These are phyloP conservation scores for Rhinichthys klamathensis DNA, from an alignment of 2,113 vertebrate species.

Conservation along the genomic window DNA sequence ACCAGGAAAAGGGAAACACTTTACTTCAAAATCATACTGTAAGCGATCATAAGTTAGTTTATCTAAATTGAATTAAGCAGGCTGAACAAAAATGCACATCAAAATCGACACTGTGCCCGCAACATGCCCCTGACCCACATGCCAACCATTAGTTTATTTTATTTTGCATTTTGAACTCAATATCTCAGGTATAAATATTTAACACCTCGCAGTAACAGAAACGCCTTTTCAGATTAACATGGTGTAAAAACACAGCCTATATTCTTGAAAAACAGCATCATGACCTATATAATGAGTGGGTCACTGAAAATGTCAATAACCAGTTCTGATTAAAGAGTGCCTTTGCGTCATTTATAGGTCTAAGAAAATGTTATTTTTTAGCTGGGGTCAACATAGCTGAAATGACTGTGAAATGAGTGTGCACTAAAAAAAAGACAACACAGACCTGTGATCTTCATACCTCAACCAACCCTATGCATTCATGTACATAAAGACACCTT, in stretches of 20 bases:
- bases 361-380: conserved; percentile 27
- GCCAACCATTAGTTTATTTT: neutral
- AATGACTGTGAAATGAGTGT: conserved; percentile 11
- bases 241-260: conserved; percentile 33
- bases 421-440: conserved; percentile 16
- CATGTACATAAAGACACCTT: conserved; percentile 47
- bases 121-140: neutral
- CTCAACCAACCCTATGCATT: conserved; percentile 15
- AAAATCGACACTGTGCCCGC: neutral
- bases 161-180: conserved; percentile 4
- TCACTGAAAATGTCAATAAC: conserved; percentile 20
- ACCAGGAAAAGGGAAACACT: neutral
- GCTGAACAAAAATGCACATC: neutral
- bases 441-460: neutral
- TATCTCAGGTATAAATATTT: conserved; percentile 13
- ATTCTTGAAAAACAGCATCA: conserved; percentile 32
- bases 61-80: neutral
- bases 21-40: neutral
- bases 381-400: conserved; percentile 26
- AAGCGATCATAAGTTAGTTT: neutral
- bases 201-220: neutral
- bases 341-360: neutral
- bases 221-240: conserved; percentile 17
- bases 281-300: conserved; percentile 57
- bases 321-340: conserved; percentile 26